Conservation (phyloP, 2,113 vertebrate genomes). For the Dipodomys merriami region DNA sequence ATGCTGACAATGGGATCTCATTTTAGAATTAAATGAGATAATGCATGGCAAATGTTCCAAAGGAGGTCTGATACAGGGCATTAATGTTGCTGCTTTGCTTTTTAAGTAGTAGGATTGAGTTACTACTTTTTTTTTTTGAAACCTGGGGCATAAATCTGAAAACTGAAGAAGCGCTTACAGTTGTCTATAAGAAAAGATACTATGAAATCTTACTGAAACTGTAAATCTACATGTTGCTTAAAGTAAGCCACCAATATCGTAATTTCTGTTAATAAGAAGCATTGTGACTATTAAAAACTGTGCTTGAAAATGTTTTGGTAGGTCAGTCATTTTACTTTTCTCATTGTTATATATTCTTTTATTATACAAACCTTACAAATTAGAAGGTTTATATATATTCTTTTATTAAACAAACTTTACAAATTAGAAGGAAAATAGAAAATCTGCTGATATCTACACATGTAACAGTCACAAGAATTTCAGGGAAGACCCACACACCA, state of each 20-base stretch:
- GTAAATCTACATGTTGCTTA: not conserved
- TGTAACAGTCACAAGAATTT: not conserved
- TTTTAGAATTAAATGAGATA: conserved; percentile 36
- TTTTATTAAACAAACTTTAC: not conserved
- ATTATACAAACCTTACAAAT: not conserved
- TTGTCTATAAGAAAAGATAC: not conserved
- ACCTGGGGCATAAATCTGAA: conserved; percentile 12
- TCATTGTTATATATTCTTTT: conserved; percentile 6
- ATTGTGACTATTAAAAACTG: not conserved
- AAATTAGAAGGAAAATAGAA: not conserved
- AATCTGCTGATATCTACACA: not conserved
- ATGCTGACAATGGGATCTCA: conserved; percentile 26
- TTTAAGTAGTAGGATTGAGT: not conserved
- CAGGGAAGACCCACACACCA: not conserved
- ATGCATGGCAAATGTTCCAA: not conserved
- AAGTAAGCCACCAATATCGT: not conserved
- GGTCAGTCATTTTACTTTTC: not conserved
- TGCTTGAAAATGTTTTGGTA: not conserved
- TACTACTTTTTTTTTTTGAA: not conserved
- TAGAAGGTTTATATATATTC: not conserved
- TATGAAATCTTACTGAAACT: not conserved
- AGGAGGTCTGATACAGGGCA: not conserved
- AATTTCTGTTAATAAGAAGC: not conserved
- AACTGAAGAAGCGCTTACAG: not conserved
- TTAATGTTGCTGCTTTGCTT: conserved; percentile 24